These are phyloP conservation scores for Prionace glauca DNA, from an alignment of 2,797 vertebrate species.

Conservation along the genomic window DNA sequence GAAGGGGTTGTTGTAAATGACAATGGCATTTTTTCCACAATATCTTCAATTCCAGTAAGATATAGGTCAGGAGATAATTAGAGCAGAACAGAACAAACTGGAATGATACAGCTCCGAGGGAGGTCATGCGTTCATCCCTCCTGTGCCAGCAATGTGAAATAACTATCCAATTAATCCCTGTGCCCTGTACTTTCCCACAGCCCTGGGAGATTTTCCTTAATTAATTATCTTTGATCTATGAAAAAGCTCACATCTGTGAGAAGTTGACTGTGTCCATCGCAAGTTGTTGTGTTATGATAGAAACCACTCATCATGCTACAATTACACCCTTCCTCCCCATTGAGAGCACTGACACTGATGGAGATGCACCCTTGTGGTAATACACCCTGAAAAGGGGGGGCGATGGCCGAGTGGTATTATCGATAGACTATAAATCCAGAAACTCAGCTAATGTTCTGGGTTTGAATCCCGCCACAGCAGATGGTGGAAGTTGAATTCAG, in stretches of 20 bases:
- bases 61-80: neutral
- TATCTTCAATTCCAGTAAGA: neutral
- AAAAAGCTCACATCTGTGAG: neutral
- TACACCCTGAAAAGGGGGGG: neutral
- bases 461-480: no score
- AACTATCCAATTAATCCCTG: neutral
- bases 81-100: neutral
- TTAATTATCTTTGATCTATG: neutral
- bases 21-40: no score
- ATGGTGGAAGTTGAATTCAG: no score
- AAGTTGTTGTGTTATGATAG: neutral
- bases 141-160: neutral
- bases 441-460: no score
- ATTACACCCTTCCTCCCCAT: neutral
- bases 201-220: neutral
- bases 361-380: neutral
- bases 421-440: no score
- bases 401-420: no score
- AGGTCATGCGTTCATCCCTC: neutral
- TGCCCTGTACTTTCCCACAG: neutral
- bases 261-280: neutral
- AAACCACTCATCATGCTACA: neutral
- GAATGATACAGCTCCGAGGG: neutral
- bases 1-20: no score
- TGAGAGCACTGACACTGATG: neutral